Conservation (phyloP, 2,797 vertebrate species). For the Pristis pectinata region DNA sequence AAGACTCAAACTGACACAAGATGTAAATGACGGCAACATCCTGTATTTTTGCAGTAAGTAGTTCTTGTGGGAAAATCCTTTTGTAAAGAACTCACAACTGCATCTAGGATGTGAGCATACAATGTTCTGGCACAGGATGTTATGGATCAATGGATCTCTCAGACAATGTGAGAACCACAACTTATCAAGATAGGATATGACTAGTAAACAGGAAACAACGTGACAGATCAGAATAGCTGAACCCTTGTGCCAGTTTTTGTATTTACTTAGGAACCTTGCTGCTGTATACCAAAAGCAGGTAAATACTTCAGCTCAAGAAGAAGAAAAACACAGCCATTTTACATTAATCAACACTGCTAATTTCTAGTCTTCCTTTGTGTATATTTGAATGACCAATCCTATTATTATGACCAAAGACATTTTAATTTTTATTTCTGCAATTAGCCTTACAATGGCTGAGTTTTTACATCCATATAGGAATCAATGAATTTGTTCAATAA, state of each 20-base stretch:
- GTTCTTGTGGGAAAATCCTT: conserved; percentile 36
- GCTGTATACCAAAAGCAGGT: background rate
- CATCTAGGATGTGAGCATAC: conserved; percentile 19
- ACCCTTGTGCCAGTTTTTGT: background rate
- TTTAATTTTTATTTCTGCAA: background rate
- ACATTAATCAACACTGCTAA: no score
- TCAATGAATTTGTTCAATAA: background rate
- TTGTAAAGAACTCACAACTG: conserved; percentile 9
- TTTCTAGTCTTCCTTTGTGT: background rate
- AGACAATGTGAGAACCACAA: background rate
- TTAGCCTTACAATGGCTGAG: background rate
- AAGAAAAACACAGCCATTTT: background rate
- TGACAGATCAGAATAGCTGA: conserved; percentile 1
- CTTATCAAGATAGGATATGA: background rate
- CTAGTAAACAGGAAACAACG: conserved; percentile 25
- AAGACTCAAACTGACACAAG: background rate
- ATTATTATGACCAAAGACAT: background rate
- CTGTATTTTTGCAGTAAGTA: background rate
- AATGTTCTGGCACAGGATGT: conserved; percentile 11
- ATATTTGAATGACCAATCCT: background rate
- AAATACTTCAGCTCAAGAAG: background rate
- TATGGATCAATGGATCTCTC: background rate
- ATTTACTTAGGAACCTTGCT: no score
- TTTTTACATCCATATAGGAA: background rate
- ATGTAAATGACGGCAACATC: conserved; percentile 19